Percentiles rank a stretch among this genome's conserved stretches.
phyloP scores from a whole-genome alignment of 2,113 vertebrate genomes.

The Chloropsis cyanopogon region DNA sequence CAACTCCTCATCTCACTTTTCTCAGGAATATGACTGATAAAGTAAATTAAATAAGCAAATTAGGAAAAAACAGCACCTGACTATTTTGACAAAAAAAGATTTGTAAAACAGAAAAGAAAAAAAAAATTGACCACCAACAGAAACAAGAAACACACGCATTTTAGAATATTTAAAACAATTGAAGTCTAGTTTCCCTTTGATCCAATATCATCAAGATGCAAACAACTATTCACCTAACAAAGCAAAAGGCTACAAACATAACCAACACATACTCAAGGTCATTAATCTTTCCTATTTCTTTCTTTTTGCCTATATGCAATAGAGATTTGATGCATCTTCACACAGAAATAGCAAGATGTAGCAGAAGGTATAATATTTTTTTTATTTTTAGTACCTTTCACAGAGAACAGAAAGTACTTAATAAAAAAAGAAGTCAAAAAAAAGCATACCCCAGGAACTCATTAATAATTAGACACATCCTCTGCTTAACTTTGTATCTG shows the following conservation, averaged over 20 bases:
- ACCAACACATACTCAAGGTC: neutral
- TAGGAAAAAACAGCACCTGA: neutral
- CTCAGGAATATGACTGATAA: neutral
- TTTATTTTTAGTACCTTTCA: neutral
- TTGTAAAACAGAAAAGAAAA: neutral
- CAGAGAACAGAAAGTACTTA: neutral
- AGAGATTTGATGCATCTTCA: neutral
- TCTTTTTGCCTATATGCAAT: neutral
- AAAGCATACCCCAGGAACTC: neutral
- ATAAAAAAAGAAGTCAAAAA: neutral
- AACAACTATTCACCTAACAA: neutral
- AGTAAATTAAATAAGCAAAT: neutral
- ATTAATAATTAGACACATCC: neutral
- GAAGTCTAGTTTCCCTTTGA: neutral
- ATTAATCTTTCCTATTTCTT: neutral
- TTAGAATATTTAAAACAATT: neutral
- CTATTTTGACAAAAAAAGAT: neutral
- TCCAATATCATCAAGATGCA: neutral
- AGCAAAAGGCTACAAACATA: neutral
- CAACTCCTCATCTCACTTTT: neutral
- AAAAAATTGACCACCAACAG: neutral
- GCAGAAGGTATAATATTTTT: neutral
- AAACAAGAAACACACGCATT: neutral
- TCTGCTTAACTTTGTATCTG: neutral
- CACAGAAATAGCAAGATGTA: neutral